Conservation (phyloP, 2,113 vertebrate species). For the Nibea albiflora region DNA sequence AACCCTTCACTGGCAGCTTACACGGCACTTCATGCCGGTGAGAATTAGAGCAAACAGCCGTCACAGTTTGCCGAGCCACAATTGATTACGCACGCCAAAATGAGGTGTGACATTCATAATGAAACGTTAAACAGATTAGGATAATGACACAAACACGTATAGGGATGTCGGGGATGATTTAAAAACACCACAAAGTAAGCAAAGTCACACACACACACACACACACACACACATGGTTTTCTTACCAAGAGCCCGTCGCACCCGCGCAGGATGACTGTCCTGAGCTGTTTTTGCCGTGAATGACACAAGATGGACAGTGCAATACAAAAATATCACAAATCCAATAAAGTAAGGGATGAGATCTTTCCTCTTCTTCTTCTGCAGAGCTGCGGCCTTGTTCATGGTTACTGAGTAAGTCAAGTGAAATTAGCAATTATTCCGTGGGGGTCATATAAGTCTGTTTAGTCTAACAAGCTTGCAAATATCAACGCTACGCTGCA, state of each 20-base stretch:
- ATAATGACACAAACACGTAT: not conserved
- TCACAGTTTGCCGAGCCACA: constrained; percentile 30
- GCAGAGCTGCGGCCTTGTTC: constrained; percentile 45
- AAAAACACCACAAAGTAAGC: not conserved
- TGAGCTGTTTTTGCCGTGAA: constrained; percentile 53
- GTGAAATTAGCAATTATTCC: constrained; percentile 11
- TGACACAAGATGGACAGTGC: constrained; percentile 74
- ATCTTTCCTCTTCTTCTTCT: constrained; percentile 76
- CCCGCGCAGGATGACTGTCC: constrained; percentile 46
- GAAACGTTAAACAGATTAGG: not conserved
- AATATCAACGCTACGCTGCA: constrained; percentile 23
- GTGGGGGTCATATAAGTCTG: constrained; percentile 45
- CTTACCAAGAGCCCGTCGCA: constrained; percentile 81
- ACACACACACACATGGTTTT: not conserved
- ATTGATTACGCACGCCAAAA: constrained; percentile 30
- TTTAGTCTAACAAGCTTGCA: constrained; percentile 9
- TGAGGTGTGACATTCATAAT: constrained; percentile 11
- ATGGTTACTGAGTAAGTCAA: constrained; percentile 46
- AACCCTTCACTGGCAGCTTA: constrained; percentile 13
- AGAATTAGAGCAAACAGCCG: constrained; percentile 41
- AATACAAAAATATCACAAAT: constrained; percentile 79
- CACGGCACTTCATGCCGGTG: constrained; percentile 33
- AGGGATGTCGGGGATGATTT: not conserved
- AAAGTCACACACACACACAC: not conserved
- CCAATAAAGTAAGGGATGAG: constrained; percentile 80